A percentile compares a stretch with the other conserved stretches of the same genome.
These are phyloP conservation scores for Choreutis nemorana DNA, from an alignment of 2,888 invertebrate species.

Conservation along the genomic window DNA sequence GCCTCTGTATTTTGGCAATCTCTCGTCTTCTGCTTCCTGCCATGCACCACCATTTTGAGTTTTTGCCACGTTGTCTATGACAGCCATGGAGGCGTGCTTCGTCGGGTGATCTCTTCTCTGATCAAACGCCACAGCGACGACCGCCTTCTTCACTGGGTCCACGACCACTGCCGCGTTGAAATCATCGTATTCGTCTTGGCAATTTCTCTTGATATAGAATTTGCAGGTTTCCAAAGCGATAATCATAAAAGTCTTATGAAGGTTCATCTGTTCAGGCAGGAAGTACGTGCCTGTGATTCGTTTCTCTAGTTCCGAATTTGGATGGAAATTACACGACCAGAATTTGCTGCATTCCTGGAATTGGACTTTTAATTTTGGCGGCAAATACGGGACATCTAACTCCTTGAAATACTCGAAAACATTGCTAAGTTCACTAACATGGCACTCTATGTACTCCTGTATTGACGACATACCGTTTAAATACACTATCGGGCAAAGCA, in stretches of 20 bases:
- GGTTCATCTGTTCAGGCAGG: slow-evolving; percentile 43
- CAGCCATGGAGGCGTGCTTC: slow-evolving; percentile 86
- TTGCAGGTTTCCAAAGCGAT: slow-evolving; percentile 63
- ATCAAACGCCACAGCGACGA: slow-evolving; percentile 74
- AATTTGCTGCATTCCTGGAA: slow-evolving; percentile 64
- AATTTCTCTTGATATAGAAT: slow-evolving; percentile 20
- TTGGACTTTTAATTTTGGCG: slow-evolving; percentile 74
- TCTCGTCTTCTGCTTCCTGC: slow-evolving; percentile 21
- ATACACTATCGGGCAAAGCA: slow-evolving; percentile 52
- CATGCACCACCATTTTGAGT: slow-evolving; percentile 84
- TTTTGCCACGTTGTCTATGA: slow-evolving; percentile 84
- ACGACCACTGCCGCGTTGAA: slow-evolving; percentile 68
- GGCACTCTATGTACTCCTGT: slow-evolving; percentile 36
- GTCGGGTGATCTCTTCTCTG: slow-evolving; percentile 70
- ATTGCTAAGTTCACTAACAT: slow-evolving; percentile 52
- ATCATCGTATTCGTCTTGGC: neutral
- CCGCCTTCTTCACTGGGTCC: slow-evolving; percentile 71
- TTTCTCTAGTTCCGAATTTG: slow-evolving; percentile 76
- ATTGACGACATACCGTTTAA: slow-evolving; percentile 28
- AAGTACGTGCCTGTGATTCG: slow-evolving; percentile 71
- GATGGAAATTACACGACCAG: slow-evolving; percentile 90
- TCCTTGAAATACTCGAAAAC: slow-evolving; percentile 59
- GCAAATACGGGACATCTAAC: slow-evolving; percentile 64
- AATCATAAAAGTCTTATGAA: slow-evolving; percentile 68
- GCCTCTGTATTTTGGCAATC: slow-evolving; percentile 28